A percentile compares a stretch with the other conserved stretches of the same genome.
These are phyloP conservation scores for Sitobion miscanthi DNA, from an alignment of 1,140 invertebrate species.

Conservation along the genomic window DNA sequence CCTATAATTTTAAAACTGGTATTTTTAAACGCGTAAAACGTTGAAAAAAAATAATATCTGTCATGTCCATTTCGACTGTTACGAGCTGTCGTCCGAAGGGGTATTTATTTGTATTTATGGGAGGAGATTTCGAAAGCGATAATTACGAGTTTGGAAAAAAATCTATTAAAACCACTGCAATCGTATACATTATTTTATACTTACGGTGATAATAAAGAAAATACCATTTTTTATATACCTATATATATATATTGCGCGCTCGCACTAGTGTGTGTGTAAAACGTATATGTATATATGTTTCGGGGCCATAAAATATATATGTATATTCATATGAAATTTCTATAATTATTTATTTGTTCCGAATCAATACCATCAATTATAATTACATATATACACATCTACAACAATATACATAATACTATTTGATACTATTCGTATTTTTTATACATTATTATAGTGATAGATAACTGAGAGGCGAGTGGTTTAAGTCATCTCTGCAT, in stretches of 20 bases:
- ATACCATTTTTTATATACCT: not conserved
- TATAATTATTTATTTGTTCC: conserved; percentile 15
- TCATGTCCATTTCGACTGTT: conserved; percentile 50
- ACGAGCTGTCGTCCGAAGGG: conserved; percentile 48
- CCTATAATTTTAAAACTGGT: conserved; percentile 48
- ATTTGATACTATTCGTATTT: not conserved
- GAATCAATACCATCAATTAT: not conserved
- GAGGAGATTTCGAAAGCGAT: conserved; percentile 49
- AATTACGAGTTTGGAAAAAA: conserved; percentile 50
- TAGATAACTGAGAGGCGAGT: too few relatives aligned
- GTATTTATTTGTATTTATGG: conserved; percentile 48
- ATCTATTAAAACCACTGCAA: conserved; percentile 48
- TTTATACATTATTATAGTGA: not conserved
- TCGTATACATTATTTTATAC: conserved; percentile 41
- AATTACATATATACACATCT: not conserved
- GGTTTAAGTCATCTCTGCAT: not conserved
- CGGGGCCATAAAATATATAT: not conserved
- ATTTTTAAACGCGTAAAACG: conserved; percentile 51
- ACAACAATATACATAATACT: not conserved
- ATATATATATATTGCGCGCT: not conserved
- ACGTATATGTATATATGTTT: not conserved
- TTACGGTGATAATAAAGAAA: conserved; percentile 35
- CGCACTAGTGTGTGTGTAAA: not conserved
- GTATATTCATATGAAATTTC: not conserved
- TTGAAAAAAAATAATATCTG: conserved; percentile 35